phyloP scores from a whole-genome alignment of 2,797 vertebrate species.

The Fringilla coelebs region DNA sequence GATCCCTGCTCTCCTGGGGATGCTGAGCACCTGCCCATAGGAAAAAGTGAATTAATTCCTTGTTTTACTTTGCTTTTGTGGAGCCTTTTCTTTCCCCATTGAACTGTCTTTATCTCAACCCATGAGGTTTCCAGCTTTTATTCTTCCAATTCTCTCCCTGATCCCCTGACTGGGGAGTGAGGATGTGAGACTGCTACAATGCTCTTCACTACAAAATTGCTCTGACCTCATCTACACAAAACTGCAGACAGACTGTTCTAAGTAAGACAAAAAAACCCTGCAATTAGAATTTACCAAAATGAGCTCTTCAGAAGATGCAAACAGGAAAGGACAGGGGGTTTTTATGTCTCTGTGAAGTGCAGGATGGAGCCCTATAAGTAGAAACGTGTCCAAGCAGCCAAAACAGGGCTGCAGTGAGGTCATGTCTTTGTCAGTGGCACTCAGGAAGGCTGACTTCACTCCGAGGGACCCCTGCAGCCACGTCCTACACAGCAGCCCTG shows the following conservation, averaged over 20 bases:
- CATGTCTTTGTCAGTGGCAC: background rate
- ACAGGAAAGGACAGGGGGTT: background rate
- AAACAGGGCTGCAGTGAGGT: background rate
- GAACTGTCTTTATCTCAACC: background rate
- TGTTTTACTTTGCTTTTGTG: background rate
- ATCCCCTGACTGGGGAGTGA: background rate
- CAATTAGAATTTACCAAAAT: background rate
- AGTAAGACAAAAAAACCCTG: background rate
- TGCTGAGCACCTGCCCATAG: background rate
- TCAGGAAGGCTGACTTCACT: background rate
- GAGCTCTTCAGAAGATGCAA: background rate
- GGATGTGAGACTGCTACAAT: background rate
- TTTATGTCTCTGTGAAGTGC: background rate
- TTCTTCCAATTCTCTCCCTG: background rate
- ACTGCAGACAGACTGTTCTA: background rate
- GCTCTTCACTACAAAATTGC: background rate
- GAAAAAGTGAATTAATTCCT: background rate
- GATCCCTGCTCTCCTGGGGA: background rate
- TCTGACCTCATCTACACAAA: background rate
- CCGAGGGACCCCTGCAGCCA: background rate
- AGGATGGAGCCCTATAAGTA: background rate
- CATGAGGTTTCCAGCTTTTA: background rate
- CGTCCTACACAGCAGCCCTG: background rate
- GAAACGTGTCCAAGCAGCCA: background rate
- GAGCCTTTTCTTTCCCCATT: background rate